These are phyloP conservation scores for Cephus spinipes DNA, from an alignment of 2,888 invertebrate genomes.

Conservation along the genomic window DNA sequence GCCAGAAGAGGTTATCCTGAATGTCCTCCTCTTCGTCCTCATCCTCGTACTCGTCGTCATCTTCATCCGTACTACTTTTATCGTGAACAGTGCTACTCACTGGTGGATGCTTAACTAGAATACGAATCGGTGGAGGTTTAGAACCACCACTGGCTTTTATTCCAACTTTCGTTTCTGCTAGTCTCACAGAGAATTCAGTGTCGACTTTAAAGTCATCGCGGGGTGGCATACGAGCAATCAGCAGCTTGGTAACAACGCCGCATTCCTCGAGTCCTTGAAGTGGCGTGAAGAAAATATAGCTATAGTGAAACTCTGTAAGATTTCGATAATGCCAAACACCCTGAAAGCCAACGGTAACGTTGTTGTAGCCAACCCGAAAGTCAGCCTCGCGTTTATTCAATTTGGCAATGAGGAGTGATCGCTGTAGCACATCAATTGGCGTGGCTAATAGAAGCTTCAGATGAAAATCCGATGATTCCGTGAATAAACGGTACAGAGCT, in stretches of 20 bases:
- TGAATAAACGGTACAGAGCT: slow-evolving; percentile 73
- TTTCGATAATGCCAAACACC: slow-evolving; percentile 81
- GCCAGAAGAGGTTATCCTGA: slow-evolving; percentile 69
- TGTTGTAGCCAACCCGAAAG: slow-evolving; percentile 81
- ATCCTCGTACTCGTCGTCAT: slow-evolving; percentile 52
- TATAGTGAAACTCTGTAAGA: slow-evolving; percentile 80
- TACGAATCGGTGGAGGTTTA: slow-evolving; percentile 48
- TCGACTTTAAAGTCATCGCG: slow-evolving; percentile 67
- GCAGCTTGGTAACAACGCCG: slow-evolving; percentile 79
- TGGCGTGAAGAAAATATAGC: slow-evolving; percentile 82
- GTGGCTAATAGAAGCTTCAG: slow-evolving; percentile 80
- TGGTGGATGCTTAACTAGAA: slow-evolving; percentile 34
- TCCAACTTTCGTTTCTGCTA: slow-evolving; percentile 76
- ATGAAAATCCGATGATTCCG: slow-evolving; percentile 76
- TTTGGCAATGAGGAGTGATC: slow-evolving; percentile 77
- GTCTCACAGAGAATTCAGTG: slow-evolving; percentile 76
- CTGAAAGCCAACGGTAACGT: slow-evolving; percentile 79
- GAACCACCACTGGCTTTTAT: slow-evolving; percentile 48
- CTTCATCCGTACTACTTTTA: slow-evolving; percentile 23
- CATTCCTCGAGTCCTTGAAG: slow-evolving; percentile 83
- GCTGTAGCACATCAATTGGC: slow-evolving; percentile 78
- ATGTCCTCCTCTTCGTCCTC: slow-evolving; percentile 65
- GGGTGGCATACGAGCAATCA: slow-evolving; percentile 70
- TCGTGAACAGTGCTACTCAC: neutral
- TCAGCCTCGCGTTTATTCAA: slow-evolving; percentile 77